Evolutionary conservation across 1,140 invertebrate genomes (phyloP).

Genomic region (Drosophila lacteicornis): DNA sequence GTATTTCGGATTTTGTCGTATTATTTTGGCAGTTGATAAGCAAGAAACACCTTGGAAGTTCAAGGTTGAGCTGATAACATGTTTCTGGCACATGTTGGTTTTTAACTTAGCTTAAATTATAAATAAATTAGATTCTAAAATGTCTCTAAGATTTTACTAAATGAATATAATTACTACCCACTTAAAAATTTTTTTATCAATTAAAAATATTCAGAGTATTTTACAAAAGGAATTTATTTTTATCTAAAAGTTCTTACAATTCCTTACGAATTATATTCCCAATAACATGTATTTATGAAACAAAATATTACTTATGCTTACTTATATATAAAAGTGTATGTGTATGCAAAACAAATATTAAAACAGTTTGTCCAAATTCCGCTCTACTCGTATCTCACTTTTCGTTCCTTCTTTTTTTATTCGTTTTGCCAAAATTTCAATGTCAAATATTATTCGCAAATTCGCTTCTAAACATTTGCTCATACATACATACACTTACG

Average conservation of each 20-base stretch:
- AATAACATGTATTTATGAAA: background rate
- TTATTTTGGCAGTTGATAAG: slow-evolving; percentile 37
- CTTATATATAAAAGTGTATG: background rate
- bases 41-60: slow-evolving; percentile 11
- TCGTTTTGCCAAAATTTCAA: slow-evolving; percentile 58
- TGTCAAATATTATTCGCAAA: slow-evolving; percentile 66
- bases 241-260: background rate
- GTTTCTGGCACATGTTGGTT: background rate
- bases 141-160: background rate
- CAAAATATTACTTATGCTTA: background rate
- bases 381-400: slow-evolving; percentile 46
- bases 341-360: slow-evolving; percentile 57
- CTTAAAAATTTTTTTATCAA: too few relatives aligned
- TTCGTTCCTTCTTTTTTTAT: slow-evolving; percentile 12
- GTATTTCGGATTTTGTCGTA: slow-evolving; percentile 2
- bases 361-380: slow-evolving; percentile 65
- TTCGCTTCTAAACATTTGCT: slow-evolving; percentile 26
- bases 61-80: slow-evolving; percentile 36
- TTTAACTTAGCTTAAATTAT: background rate
- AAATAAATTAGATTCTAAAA: background rate
- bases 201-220: too few relatives aligned
- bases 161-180: background rate
- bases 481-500: slow-evolving; percentile 7
- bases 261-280: background rate
- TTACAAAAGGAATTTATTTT: background rate